Percentiles rank a stretch among this genome's conserved stretches.
Evolutionary conservation across 2,888 invertebrate species (phyloP).

Genomic region (Drosophila atroscutellata): DNA sequence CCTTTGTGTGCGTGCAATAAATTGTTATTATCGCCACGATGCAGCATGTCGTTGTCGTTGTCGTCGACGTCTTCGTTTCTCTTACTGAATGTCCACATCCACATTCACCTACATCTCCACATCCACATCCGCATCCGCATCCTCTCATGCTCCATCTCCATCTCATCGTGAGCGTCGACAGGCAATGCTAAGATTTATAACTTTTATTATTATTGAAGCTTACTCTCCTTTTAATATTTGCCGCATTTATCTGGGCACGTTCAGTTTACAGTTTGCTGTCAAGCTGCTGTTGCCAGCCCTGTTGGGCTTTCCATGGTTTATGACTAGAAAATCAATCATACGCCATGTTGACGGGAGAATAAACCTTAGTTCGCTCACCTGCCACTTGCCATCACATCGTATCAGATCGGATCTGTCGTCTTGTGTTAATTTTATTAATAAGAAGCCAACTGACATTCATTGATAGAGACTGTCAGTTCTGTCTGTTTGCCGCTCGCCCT

Average conservation of each 20-base stretch:
- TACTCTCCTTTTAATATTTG: slow-evolving; percentile 75
- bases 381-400: slow-evolving; percentile 40
- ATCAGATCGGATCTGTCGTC: slow-evolving; percentile 42
- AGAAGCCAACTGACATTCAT: slow-evolving; percentile 65
- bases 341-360: slow-evolving; percentile 59
- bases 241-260: slow-evolving; percentile 69
- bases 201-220: slow-evolving; percentile 82
- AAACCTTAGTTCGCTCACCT: slow-evolving; percentile 47
- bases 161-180: slow-evolving; percentile 45
- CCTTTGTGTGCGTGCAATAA: slow-evolving; percentile 75
- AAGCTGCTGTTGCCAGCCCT: slow-evolving; percentile 26
- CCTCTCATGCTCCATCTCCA: slow-evolving; percentile 17
- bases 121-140: slow-evolving; percentile 26
- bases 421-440: slow-evolving; percentile 71
- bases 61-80: slow-evolving; percentile 32
- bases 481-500: slow-evolving; percentile 63
- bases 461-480: slow-evolving; percentile 71
- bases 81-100: slow-evolving; percentile 39
- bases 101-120: slow-evolving; percentile 1
- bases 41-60: slow-evolving; percentile 74
- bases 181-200: slow-evolving; percentile 80
- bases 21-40: slow-evolving; percentile 83
- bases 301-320: slow-evolving; percentile 51
- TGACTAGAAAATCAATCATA: slow-evolving; percentile 77
- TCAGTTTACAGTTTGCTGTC: slow-evolving; percentile 46